Conservation (phyloP, 2,888 invertebrate genomes). For the Meteorus cinctellus region DNA sequence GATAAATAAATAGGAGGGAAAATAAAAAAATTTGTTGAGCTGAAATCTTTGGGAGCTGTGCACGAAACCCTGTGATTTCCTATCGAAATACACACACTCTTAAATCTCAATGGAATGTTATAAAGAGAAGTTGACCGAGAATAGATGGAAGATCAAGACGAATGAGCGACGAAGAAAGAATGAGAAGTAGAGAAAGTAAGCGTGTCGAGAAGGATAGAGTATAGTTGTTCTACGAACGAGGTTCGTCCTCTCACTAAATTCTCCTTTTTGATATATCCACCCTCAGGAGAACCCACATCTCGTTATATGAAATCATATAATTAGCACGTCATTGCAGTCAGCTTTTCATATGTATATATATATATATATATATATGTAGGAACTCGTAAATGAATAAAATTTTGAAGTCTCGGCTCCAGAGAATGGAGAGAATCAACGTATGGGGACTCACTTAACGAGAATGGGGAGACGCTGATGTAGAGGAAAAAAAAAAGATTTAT, state of each 20-base stretch:
- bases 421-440: constrained; percentile 9
- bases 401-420: constrained; percentile 1
- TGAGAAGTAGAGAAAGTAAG: neutral
- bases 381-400: constrained; percentile 14
- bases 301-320: constrained; percentile 70
- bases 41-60: constrained; percentile 19
- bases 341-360: constrained; percentile 15
- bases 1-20: neutral
- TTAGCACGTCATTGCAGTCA: constrained; percentile 69
- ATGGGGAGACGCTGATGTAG: constrained; percentile 8
- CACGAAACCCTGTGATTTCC: constrained; percentile 21
- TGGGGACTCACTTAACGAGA: constrained; percentile 15
- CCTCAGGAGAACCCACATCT: constrained; percentile 66
- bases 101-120: constrained; percentile 43
- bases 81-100: constrained; percentile 35
- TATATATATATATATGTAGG: constrained; percentile 40
- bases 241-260: constrained; percentile 32
- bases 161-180: constrained; percentile 7
- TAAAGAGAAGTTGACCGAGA: constrained; percentile 29
- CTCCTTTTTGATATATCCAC: constrained; percentile 51
- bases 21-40: constrained; percentile 7
- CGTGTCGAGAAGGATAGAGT: constrained; percentile 14
- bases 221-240: constrained; percentile 48
- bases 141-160: constrained; percentile 39
- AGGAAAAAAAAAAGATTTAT: neutral